Base-by-base conservation (phyloP, 2,888 invertebrate species). In the Coelinius sp. region DNA sequence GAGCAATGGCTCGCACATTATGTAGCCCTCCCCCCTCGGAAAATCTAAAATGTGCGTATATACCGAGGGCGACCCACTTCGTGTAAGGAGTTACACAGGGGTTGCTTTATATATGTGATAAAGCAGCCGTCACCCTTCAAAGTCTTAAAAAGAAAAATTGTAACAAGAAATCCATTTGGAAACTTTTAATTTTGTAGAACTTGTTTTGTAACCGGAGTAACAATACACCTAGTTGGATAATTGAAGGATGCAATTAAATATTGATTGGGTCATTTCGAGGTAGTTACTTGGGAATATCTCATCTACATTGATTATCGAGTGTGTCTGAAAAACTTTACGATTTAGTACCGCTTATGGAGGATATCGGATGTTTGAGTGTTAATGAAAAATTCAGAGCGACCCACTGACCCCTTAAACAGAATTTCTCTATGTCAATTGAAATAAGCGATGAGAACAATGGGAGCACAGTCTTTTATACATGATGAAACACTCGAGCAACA, bases 1-100 rank as follows among this genome's bases (percentile, higher is more conserved):
- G 80, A 78, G 77, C 76, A 75, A 77, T 77, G 68, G 75, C 74
- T 76, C 76, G 75, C 70, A 70, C 71, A 66, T 74, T 77, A 73
- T 71, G 56, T 69, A 73, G 75, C 71, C 76, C 59, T 49, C 44
- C 44, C 14, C n/a, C 44, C 44, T 14, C n/a, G 3, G 1, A 63
- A 70, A 74, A 74, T 73, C 74, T 74, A 66, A 71, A 76, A 76
- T 64, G 67, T 63, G 71, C 62, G 70, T 44, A n/a, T n/a, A n/a
- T n/a, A 46, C 46, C 27, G 20, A 63, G 31, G 52, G 63, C 70
- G 52, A 70, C 70, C 70, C 64, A 70, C 64, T 70, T 70, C 31
- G 24, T 49, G 64, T 12, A 27, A 46, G 49, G 41, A 41, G 17
- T 4, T 4, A 8, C n/a, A 49, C 49, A 8, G 53, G 53, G 53